phyloP scores from a whole-genome alignment of 2,113 vertebrate genomes.

The Argyrosomus japonicus region DNA sequence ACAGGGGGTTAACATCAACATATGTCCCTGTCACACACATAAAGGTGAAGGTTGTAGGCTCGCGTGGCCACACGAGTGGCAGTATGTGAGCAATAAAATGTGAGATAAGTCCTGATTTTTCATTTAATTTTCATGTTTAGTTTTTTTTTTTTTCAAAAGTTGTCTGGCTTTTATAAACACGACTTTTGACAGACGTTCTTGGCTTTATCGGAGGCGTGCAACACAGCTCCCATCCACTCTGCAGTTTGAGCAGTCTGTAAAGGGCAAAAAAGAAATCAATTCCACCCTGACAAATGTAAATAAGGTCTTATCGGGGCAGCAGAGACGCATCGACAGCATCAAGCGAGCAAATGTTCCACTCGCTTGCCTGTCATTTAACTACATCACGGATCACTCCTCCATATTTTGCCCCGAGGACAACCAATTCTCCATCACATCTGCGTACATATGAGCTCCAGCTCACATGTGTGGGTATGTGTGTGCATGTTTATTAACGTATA shows the following conservation, averaged over 20 bases:
- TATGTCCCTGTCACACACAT: conserved; percentile 71
- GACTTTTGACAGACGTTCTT: conserved; percentile 71
- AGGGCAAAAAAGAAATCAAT: conserved; percentile 83
- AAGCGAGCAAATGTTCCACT: conserved; percentile 82
- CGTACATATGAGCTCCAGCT: conserved; percentile 56
- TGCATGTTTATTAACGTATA: conserved; percentile 49
- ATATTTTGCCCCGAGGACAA: conserved; percentile 80
- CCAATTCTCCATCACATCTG: conserved; percentile 65
- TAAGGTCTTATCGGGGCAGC: conserved; percentile 81
- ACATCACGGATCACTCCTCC: conserved; percentile 74
- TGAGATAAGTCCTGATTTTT: not conserved
- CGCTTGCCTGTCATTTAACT: conserved; percentile 84
- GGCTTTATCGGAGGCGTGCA: conserved; percentile 44
- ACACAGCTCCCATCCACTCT: conserved; percentile 65
- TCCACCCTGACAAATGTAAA: conserved; percentile 82
- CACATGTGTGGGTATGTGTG: conserved; percentile 70
- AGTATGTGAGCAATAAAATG: not conserved
- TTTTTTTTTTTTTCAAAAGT: conserved; percentile 25
- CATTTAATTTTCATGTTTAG: not conserved
- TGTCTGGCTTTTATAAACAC: conserved; percentile 11
- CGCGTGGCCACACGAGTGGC: not conserved
- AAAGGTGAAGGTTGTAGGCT: conserved; percentile 45
- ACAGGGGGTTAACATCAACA: conserved; percentile 73
- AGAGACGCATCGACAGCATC: conserved; percentile 78
- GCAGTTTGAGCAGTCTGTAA: conserved; percentile 79